A percentile compares a stretch with the other conserved stretches of the same genome.
Evolutionary conservation across 1,140 invertebrate species (phyloP).

Genomic region (Nylanderia fulva): DNA sequence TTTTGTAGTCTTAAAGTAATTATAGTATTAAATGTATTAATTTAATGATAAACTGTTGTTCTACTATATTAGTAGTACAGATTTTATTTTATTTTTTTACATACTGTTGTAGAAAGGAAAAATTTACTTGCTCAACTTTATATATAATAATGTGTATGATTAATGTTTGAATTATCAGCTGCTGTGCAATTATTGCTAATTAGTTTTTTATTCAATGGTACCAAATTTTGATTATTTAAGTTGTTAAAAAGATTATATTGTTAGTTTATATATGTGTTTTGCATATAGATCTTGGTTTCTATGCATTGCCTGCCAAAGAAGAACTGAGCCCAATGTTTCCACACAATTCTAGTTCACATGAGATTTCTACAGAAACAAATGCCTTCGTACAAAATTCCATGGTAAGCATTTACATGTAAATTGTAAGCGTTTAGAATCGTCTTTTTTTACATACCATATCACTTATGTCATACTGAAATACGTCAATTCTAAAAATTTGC

Average conservation of each 20-base stretch:
- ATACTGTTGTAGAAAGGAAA: neutral
- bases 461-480: neutral
- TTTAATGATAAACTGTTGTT: neutral
- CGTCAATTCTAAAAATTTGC: neutral
- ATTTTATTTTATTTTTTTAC: neutral
- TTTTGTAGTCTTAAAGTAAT: neutral
- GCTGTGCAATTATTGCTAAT: neutral
- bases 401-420: slow-evolving; percentile 76
- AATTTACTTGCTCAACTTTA: neutral
- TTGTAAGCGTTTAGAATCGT: neutral
- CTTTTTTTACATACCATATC: neutral
- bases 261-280: slow-evolving; percentile 43
- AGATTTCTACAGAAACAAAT: slow-evolving; percentile 88
- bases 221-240: neutral
- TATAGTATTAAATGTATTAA: neutral
- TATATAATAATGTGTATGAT: neutral
- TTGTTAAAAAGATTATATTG: neutral
- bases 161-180: neutral
- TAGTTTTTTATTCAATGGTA: neutral
- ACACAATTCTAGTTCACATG: slow-evolving; percentile 88
- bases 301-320: slow-evolving; percentile 88
- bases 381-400: slow-evolving; percentile 88
- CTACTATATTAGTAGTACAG: neutral
- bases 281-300: slow-evolving; percentile 86
- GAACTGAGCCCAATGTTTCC: slow-evolving; percentile 88